Base-by-base conservation (phyloP, 2,113 vertebrate species). In the Nicator chloris region DNA sequence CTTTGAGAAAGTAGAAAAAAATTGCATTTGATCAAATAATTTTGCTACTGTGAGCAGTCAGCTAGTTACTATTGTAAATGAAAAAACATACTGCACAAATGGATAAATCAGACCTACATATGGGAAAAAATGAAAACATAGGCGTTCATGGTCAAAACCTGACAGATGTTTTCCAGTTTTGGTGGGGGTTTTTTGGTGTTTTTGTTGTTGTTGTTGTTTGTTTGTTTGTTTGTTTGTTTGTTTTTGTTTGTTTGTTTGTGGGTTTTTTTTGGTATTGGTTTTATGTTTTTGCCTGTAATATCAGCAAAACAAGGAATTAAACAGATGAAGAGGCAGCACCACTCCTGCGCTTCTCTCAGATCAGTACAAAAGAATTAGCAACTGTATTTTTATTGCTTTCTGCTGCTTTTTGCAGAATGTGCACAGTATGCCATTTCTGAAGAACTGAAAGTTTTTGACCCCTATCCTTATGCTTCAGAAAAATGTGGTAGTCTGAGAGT, bases 81-180 rank as follows among this genome's bases (percentile, higher is more conserved):
- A 88, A 94, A 89, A 95, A 88, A 15, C 82, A 69, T 68, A 82
- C 66, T 65, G 35, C 33, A 59, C 53, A 92, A 79, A 93, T 90
- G 59, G 82, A 77, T 73, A 85, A 82, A 80, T 92, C 84, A 91
- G 82, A 91, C 39, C 13, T 66, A 70, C 54, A 39, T 73, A 47
- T 85, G 63, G 75, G 47, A 87, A 95, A 89, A 92, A 89, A 87
- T 79, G 16, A 80, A 92, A 95, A 49, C 53, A 42, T 14, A 72
- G 42, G 30, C 7, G 2, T 76, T 93, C 49, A n/a, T 59, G 53
- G 14, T 78, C 39, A 77, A 72, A 92, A 86, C 66, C 64, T 33
- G 22, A 68, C 51, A 59, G 56, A 84, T 64, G 24, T 81, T 96
- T 96, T 63, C 51, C 77, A 93, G 54, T 61, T 90, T 85, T 87